These are phyloP conservation scores for Sinocyclocheilus anophthalmus DNA, from an alignment of 2,113 vertebrate species.

Conservation along the genomic window DNA sequence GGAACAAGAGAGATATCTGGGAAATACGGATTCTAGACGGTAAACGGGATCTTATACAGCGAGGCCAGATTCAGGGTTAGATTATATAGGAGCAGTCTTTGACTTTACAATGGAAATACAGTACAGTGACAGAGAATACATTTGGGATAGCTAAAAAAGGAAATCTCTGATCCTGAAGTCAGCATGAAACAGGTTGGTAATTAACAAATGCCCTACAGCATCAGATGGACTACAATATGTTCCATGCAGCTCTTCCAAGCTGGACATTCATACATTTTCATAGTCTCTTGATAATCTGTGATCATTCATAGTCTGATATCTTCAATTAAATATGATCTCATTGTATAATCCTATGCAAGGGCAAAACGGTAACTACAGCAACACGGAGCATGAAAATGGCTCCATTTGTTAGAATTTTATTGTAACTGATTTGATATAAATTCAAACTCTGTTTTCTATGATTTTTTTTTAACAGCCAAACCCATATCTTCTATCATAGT, in stretches of 20 bases:
- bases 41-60: not conserved
- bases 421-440: not conserved
- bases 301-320: not conserved
- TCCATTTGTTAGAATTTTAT: not conserved
- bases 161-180: slow-evolving; percentile 8
- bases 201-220: not conserved
- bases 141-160: not conserved
- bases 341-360: not conserved
- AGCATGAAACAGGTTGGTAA: slow-evolving; percentile 20
- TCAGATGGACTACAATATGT: slow-evolving; percentile 17
- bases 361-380: not conserved
- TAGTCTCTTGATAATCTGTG: slow-evolving; percentile 5
- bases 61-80: slow-evolving; percentile 11
- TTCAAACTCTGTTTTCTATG: not conserved
- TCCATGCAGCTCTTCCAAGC: slow-evolving; percentile 19
- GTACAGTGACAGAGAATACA: not conserved
- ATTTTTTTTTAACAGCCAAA: not conserved
- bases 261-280: not conserved
- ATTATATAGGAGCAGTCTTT: slow-evolving; percentile 2
- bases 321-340: not conserved
- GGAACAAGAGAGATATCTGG: not conserved
- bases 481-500: not conserved
- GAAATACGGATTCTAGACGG: not conserved
- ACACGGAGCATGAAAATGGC: not conserved
- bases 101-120: not conserved